Percentiles rank a stretch among this genome's conserved stretches.
Evolutionary conservation across 2,797 vertebrate genomes (phyloP).

Genomic region (Natrix natrix): DNA sequence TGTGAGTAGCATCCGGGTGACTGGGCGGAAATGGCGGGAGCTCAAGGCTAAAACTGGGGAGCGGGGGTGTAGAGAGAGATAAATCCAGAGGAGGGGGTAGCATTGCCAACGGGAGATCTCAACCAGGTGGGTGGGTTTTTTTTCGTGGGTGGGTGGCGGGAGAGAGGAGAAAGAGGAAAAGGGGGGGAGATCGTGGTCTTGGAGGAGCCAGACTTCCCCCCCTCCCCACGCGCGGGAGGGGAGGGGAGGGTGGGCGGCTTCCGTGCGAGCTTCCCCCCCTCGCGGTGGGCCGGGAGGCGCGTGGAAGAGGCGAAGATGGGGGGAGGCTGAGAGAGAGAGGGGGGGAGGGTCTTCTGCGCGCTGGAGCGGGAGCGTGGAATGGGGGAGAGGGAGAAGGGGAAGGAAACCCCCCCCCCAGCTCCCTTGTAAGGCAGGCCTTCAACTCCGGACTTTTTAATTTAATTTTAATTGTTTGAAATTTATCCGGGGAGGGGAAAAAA

Average conservation of each 20-base stretch:
- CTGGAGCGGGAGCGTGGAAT: background rate
- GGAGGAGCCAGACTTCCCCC: background rate
- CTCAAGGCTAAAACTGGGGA: constrained; percentile 54
- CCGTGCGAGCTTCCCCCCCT: background rate
- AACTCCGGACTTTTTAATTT: background rate
- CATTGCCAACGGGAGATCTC: background rate
- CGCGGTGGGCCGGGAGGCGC: background rate
- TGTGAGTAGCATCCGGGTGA: constrained; percentile 75
- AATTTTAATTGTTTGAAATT: background rate
- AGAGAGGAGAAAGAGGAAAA: background rate
- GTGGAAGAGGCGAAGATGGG: background rate
- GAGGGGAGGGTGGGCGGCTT: background rate
- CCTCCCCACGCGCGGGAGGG: too few species aligned
- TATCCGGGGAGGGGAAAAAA: background rate
- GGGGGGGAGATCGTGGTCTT: background rate
- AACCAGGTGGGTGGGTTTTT: background rate
- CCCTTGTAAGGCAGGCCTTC: background rate
- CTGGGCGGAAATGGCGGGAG: constrained; percentile 75
- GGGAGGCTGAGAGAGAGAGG: constrained; percentile 1
- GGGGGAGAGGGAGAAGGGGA: background rate
- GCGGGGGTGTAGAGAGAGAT: too few species aligned
- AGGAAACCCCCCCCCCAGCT: background rate
- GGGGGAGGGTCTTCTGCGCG: background rate
- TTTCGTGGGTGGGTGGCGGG: background rate
- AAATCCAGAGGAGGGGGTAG: constrained; percentile 42